Evolutionary conservation across 2,888 invertebrate genomes (phyloP).

Genomic region (Mactromeris polynyma): DNA sequence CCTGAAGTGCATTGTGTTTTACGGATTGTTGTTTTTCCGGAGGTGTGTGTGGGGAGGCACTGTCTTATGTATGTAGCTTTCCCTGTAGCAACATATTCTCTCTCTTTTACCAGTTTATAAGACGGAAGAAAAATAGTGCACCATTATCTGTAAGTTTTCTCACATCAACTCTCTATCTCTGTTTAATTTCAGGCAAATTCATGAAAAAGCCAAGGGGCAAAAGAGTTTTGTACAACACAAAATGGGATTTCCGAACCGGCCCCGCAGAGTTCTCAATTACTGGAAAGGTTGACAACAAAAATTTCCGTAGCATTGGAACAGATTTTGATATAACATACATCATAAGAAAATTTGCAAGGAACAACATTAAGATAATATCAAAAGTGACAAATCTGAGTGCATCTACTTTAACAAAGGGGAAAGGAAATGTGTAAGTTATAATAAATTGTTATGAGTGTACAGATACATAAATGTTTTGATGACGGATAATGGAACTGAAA

Average conservation of each 20-base stretch:
- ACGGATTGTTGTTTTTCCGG: no score
- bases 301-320: slow-evolving; percentile 48
- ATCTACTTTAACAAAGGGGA: slow-evolving; percentile 68
- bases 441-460: neutral
- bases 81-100: no score
- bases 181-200: slow-evolving; percentile 22
- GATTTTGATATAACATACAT: slow-evolving; percentile 70
- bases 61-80: no score
- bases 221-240: slow-evolving; percentile 52
- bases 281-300: slow-evolving; percentile 64
- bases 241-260: slow-evolving; percentile 59
- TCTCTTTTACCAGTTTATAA: no score
- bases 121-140: no score
- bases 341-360: slow-evolving; percentile 68
- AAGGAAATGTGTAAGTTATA: slow-evolving; percentile 68
- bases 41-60: no score
- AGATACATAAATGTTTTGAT: no score
- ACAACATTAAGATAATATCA: slow-evolving; percentile 72
- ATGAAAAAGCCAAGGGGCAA: slow-evolving; percentile 20
- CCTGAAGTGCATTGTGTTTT: no score
- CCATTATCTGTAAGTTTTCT: no score
- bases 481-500: no score
- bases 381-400: slow-evolving; percentile 74
- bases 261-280: slow-evolving; percentile 56
- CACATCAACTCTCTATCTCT: neutral